phyloP scores from a whole-genome alignment of 1,140 invertebrate species.

The Halictus rubicundus region DNA sequence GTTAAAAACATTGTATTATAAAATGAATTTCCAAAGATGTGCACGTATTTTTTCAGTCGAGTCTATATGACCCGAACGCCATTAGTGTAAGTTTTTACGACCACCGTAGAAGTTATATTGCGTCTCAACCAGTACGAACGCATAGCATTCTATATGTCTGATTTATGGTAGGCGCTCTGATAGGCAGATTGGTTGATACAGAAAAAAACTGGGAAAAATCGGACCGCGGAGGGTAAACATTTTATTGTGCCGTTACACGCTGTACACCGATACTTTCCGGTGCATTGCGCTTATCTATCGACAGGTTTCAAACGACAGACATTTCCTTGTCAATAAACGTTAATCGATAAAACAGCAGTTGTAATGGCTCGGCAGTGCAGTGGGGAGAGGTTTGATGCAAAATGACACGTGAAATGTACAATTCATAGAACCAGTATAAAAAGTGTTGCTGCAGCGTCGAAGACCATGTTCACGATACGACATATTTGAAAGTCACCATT shows the following conservation, averaged over 20 bases:
- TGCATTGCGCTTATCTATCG: not conserved
- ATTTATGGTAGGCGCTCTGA: not conserved
- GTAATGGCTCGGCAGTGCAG: not conserved
- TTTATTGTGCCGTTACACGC: not conserved
- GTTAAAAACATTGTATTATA: no score
- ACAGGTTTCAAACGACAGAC: not conserved
- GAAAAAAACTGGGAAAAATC: not conserved
- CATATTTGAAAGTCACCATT: no score
- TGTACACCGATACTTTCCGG: not conserved
- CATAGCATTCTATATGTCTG: not conserved
- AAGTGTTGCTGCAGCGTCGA: no score
- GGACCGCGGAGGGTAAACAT: not conserved
- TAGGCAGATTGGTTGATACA: not conserved
- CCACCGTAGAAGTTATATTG: no score
- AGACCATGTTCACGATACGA: no score
- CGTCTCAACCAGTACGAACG: no score
- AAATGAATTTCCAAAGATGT: no score
- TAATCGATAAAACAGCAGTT: not conserved
- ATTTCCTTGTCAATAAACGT: slow-evolving; percentile 2
- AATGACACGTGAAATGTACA: not conserved
- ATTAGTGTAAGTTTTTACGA: no score
- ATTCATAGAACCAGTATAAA: no score
- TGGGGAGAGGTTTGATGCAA: not conserved
- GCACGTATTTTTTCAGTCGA: no score
- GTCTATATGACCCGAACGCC: no score